A percentile compares a stretch with the other conserved stretches of the same genome.
These are phyloP conservation scores for Drosophila repletoides DNA, from an alignment of 1,140 invertebrate species.

Conservation along the genomic window DNA sequence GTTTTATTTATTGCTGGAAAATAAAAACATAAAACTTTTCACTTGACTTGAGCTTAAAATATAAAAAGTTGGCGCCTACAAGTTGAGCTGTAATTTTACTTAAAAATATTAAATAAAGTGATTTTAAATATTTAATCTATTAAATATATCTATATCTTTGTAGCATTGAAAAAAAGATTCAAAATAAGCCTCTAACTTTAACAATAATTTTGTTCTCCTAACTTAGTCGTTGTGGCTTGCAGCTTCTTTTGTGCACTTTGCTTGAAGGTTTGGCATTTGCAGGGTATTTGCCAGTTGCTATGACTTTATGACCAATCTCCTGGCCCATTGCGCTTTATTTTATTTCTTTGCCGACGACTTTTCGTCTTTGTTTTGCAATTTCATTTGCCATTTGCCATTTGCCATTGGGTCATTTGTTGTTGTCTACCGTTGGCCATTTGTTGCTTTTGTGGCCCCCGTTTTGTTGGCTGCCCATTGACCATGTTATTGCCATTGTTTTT, in stretches of 20 bases:
- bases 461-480: constrained; percentile 31
- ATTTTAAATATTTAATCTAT: too few relatives aligned
- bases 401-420: constrained; percentile 20
- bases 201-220: too few relatives aligned
- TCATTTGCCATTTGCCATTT: constrained; percentile 61
- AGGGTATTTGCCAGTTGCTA: constrained; percentile 4
- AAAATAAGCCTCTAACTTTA: too few relatives aligned
- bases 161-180: too few relatives aligned
- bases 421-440: constrained; percentile 37
- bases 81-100: too few relatives aligned
- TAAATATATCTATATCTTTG: too few relatives aligned
- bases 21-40: too few relatives aligned
- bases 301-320: constrained; percentile 11
- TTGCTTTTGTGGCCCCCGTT: constrained; percentile 29
- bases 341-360: constrained; percentile 48
- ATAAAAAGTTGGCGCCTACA: too few relatives aligned
- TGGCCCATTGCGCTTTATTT: constrained; percentile 27
- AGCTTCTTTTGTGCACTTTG: not conserved
- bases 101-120: too few relatives aligned
- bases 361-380: constrained; percentile 68
- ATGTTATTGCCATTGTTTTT: constrained; percentile 14
- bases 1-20: too few relatives aligned
- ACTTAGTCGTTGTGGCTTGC: too few relatives aligned
- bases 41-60: too few relatives aligned
- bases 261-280: not conserved